phyloP scores from a whole-genome alignment of 2,113 vertebrate genomes.

The Rhodinocichla rosea region DNA sequence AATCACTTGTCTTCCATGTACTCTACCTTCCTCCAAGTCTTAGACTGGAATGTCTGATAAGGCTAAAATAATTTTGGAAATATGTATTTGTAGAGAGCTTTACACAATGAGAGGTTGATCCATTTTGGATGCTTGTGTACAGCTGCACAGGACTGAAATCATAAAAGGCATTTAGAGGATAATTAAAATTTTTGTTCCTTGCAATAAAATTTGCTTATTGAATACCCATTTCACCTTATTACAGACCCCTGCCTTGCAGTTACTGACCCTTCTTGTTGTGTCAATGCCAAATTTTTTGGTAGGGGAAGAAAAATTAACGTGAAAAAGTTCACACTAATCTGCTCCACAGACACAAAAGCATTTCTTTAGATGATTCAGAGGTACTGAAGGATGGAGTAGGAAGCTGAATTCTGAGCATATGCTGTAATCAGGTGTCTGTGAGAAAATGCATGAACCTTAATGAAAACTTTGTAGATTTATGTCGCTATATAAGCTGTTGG shows the following conservation, averaged over 20 bases:
- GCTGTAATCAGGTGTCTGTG: not conserved
- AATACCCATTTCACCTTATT: not conserved
- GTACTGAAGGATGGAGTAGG: not conserved
- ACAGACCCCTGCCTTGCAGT: not conserved
- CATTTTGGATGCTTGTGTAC: not conserved
- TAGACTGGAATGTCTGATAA: not conserved
- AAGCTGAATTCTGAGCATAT: not conserved
- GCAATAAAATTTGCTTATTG: not conserved
- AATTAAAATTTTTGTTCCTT: not conserved
- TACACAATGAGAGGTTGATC: rapidly evolving
- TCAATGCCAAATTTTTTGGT: not conserved
- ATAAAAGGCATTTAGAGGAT: not conserved
- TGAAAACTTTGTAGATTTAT: not conserved
- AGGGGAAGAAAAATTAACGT: not conserved
- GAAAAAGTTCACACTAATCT: not conserved
- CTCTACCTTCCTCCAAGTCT: not conserved
- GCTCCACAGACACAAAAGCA: not conserved
- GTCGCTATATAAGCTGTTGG: rapidly evolving
- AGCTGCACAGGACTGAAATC: not conserved
- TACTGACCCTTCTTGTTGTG: not conserved
- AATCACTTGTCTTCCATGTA: not conserved
- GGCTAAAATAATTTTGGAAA: not conserved
- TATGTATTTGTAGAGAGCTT: not conserved
- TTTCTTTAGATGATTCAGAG: not conserved
- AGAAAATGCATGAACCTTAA: not conserved